These are phyloP conservation scores for Coregonus suidteri DNA, from an alignment of 2,797 vertebrate species.

Conservation along the genomic window DNA sequence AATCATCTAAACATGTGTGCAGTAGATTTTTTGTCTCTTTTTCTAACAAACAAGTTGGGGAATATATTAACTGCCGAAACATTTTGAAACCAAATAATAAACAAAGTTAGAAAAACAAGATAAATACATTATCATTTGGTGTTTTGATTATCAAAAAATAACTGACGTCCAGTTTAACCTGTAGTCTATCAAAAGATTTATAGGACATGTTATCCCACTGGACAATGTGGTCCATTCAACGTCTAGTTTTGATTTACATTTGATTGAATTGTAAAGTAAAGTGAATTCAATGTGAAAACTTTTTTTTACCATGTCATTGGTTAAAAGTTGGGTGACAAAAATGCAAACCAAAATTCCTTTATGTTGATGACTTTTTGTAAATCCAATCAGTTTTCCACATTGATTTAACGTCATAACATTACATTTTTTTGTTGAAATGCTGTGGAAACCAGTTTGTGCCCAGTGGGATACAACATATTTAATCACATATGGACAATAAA, in stretches of 20 bases:
- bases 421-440: too few species aligned
- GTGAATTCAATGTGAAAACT: neutral
- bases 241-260: constrained; percentile 15
- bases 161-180: constrained; percentile 62
- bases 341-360: neutral
- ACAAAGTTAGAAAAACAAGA: constrained; percentile 57
- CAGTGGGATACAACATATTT: constrained; percentile 23
- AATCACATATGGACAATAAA: constrained; percentile 28
- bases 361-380: neutral
- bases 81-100: constrained; percentile 59
- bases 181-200: neutral
- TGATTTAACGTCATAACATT: neutral
- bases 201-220: neutral
- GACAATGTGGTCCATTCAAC: neutral
- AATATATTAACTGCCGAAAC: constrained; percentile 67
- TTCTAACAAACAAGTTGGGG: constrained; percentile 47
- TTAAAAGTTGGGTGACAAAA: neutral
- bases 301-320: neutral
- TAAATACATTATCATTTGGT: constrained; percentile 46
- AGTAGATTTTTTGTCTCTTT: constrained; percentile 37
- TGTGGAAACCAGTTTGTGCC: neutral
- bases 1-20: constrained; percentile 55
- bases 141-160: constrained; percentile 48
- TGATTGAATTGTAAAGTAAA: neutral
- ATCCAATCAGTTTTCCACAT: neutral